Evolutionary conservation across 2,797 vertebrate species (phyloP), one percentile per base, ranked within the genome.

Genomic region (Acipenser oxyrinchus): DNA sequence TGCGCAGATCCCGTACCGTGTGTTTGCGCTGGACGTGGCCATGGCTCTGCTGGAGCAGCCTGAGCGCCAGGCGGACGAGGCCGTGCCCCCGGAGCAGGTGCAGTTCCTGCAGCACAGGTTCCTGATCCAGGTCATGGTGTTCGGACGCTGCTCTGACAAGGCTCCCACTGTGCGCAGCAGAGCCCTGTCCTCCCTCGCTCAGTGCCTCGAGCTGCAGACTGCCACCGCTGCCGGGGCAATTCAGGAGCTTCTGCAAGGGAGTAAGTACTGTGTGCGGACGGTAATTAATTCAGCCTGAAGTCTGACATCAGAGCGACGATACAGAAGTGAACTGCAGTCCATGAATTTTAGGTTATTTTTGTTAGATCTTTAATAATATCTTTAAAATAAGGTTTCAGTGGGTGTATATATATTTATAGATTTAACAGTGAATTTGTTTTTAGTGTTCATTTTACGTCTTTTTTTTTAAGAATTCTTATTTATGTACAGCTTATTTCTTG

Each of bases 1-100:
- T 68, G 64, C 10, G 12, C 77, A 98, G 95, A 84, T 89, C 72
- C 83, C 83, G 48, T 86, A 88, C 70, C 84, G 95, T 8, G 86
- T 95, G 67, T 97, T 99, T 74, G 92, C 94, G 3, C 83, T 97
- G 55, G 95, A 99, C 6, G 92, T 94, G 12, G 90, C 82, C 10
- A 87, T 97, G 77, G 92, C 90, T 69, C 79, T 98, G 60, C 73
- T 99, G 80, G 88, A 91, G 57, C 75, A 91, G 65, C 87, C 89
- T 0, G 94, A 96, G 80, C 86, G 91, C 69, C 79, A 13, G 0
- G 8, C 6, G 0, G 87, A 86, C 4, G 75, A 68, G 6, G 74
- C 82, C 6, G 49, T 87, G 55, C 77, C 87, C 6, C 64, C 69
- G 0, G 90, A 93, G 9, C 79, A 85, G 0, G 77, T 84, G 15